Evolutionary conservation across 1,140 invertebrate species (phyloP).

Genomic region (Plodia interpunctella): DNA sequence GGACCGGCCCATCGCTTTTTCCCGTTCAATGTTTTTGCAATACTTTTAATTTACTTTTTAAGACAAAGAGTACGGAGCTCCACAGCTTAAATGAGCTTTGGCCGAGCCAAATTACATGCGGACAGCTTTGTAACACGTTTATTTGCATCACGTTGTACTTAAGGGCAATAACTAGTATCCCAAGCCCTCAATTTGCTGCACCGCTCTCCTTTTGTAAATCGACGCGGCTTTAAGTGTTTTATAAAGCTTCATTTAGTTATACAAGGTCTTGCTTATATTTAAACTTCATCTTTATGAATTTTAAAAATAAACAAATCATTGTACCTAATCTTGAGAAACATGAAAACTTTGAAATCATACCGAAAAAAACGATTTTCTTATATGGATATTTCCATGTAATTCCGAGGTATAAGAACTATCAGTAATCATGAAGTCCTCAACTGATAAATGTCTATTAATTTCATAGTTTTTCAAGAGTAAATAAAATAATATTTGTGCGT

Average conservation of each 20-base stretch:
- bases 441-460: background rate
- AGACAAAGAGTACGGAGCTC: constrained; percentile 36
- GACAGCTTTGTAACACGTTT: constrained; percentile 58
- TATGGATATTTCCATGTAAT: no score
- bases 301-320: no score
- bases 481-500: background rate
- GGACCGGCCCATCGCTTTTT: constrained; percentile 58
- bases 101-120: constrained; percentile 68
- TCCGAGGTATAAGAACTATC: no score
- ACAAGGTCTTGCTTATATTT: background rate
- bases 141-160: constrained; percentile 74
- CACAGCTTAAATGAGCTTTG: constrained; percentile 66
- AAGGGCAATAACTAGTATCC: constrained; percentile 66
- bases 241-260: constrained; percentile 19
- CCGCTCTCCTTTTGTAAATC: constrained; percentile 48
- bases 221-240: constrained; percentile 34
- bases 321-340: no score
- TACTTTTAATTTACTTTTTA: constrained; percentile 66
- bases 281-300: background rate
- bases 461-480: background rate
- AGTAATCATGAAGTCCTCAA: no score
- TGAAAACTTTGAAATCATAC: no score
- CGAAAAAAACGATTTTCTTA: no score
- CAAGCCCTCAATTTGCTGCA: constrained; percentile 54
- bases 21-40: constrained; percentile 62